Conservation (phyloP, 1,140 invertebrate species). For the Orchestia grillus region DNA sequence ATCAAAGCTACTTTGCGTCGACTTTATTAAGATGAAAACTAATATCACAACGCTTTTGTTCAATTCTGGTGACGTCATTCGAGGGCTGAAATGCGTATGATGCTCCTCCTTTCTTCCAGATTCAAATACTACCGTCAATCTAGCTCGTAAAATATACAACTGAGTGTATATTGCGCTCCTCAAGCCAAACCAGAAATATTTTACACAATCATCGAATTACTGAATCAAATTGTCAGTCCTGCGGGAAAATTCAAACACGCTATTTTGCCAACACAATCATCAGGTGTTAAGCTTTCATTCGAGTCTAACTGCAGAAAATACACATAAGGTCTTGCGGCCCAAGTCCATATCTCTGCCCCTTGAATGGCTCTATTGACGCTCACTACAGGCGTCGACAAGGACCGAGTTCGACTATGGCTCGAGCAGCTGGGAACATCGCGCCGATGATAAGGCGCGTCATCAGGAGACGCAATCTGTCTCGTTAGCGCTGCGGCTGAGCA, state of each 20-base stretch:
- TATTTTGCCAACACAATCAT: background rate
- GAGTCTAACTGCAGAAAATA: background rate
- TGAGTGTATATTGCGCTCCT: no score
- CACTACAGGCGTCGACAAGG: background rate
- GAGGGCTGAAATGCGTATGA: background rate
- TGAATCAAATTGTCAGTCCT: background rate
- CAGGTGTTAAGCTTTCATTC: background rate
- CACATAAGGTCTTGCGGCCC: background rate
- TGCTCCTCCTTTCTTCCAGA: no score
- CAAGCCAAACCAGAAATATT: background rate
- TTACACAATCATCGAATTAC: background rate
- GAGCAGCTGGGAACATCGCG: background rate
- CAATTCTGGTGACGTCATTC: background rate
- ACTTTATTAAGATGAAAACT: no score
- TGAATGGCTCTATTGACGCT: constrained; percentile 10
- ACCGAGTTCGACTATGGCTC: background rate
- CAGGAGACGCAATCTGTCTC: background rate
- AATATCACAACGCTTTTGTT: background rate
- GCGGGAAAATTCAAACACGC: background rate
- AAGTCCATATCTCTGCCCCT: no score
- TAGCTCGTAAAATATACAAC: background rate
- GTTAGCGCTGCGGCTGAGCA: constrained; percentile 1
- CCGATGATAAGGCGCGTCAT: background rate
- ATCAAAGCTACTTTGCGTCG: no score
- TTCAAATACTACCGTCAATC: no score